These are phyloP conservation scores for Sabatieria punctata DNA, from an alignment of 2,888 invertebrate genomes.

Conservation along the genomic window DNA sequence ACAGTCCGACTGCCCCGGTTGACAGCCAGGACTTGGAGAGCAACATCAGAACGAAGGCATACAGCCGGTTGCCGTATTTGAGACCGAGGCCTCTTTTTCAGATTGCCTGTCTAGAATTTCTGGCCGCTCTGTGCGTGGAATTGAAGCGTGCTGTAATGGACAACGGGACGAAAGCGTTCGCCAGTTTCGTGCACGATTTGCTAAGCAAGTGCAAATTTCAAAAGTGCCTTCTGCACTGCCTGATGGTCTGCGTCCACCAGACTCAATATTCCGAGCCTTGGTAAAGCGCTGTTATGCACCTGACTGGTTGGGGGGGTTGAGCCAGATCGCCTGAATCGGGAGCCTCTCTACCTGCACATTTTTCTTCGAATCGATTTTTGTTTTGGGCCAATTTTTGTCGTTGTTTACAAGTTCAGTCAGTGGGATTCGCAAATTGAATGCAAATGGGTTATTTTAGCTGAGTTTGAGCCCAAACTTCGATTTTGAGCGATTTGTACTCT, in stretches of 20 bases:
- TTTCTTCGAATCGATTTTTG: no score
- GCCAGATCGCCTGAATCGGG: conserved; percentile 60
- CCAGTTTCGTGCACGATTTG: conserved; percentile 52
- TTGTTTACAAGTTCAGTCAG: no score
- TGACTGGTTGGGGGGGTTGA: conserved; percentile 49
- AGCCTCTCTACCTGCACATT: conserved; percentile 53
- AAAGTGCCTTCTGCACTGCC: conserved; percentile 60
- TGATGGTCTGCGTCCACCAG: conserved; percentile 55
- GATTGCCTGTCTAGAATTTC: conserved; percentile 54
- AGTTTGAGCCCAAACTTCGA: no score
- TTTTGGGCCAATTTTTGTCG: no score
- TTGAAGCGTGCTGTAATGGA: neutral
- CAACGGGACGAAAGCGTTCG: no score
- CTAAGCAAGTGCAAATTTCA: conserved; percentile 61
- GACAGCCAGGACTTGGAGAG: conserved; percentile 51
- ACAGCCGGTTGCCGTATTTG: no score
- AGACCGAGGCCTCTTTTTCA: no score
- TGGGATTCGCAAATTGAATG: no score
- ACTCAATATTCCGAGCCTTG: no score
- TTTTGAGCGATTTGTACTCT: no score
- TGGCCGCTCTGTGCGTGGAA: conserved; percentile 25
- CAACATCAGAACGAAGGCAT: conserved; percentile 57
- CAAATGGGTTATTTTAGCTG: no score
- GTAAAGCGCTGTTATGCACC: conserved; percentile 50
- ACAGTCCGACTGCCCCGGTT: conserved; percentile 48